These are phyloP conservation scores for Lithophane socia DNA, from an alignment of 2,888 invertebrate species.

Conservation along the genomic window DNA sequence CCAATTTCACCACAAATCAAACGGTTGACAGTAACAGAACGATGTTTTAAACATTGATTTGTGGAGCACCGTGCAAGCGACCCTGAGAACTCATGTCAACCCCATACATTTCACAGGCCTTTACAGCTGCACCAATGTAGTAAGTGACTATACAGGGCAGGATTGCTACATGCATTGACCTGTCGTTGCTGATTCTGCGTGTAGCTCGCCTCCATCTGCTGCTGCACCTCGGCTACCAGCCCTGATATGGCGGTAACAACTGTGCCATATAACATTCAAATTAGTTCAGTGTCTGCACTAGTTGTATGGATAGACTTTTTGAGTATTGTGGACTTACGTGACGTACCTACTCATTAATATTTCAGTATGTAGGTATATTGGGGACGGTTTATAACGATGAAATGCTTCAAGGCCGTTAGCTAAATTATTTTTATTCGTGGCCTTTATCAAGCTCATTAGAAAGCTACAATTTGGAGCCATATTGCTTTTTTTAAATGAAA, in stretches of 20 bases:
- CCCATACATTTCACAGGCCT: conserved; percentile 11
- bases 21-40: neutral
- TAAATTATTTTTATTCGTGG: neutral
- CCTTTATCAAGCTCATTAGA: neutral
- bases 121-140: conserved; percentile 11
- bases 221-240: conserved; percentile 95
- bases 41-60: neutral
- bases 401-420: conserved; percentile 14
- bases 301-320: neutral
- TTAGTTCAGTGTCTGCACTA: conserved; percentile 63
- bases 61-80: too few relatives aligned
- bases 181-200: conserved; percentile 87
- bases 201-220: conserved; percentile 92
- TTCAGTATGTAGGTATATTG: neutral
- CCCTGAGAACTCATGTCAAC: neutral
- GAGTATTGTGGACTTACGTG: neutral
- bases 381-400: too few relatives aligned
- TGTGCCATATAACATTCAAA: conserved; percentile 84
- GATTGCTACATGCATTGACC: conserved; percentile 86
- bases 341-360: conserved; percentile 4
- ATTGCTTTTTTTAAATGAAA: neutral
- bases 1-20: neutral
- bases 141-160: conserved; percentile 30
- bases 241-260: conserved; percentile 95
- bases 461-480: neutral